Evolutionary conservation across 2,888 invertebrate genomes (phyloP).

Genomic region (Esperia sulphurella): DNA sequence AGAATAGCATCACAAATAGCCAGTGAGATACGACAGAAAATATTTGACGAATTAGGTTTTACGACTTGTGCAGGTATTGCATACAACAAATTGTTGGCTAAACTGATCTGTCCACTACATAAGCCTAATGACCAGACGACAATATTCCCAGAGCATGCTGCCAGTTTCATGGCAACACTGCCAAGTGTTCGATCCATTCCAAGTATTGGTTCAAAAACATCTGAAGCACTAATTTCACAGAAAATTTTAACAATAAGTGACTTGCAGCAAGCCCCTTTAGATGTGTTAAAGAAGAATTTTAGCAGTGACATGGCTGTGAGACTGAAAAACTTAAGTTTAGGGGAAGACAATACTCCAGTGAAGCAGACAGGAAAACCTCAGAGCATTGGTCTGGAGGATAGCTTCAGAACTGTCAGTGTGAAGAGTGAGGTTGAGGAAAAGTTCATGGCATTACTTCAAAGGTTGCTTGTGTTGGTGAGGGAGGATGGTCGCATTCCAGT

Average conservation of each 20-base stretch:
- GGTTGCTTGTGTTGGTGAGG: conserved; percentile 84
- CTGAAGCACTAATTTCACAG: conserved; percentile 81
- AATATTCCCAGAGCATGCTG: conserved; percentile 84
- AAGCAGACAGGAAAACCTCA: conserved; percentile 88
- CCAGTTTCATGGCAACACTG: conserved; percentile 82
- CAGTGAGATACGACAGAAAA: conserved; percentile 84
- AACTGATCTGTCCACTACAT: conserved; percentile 84
- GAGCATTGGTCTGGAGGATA: conserved; percentile 89
- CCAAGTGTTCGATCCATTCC: conserved; percentile 82
- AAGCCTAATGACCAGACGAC: conserved; percentile 92
- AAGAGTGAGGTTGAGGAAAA: conserved; percentile 87
- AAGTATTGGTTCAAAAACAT: conserved; percentile 87
- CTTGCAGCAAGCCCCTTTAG: conserved; percentile 80
- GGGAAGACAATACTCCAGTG: conserved; percentile 86
- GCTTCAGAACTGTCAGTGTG: conserved; percentile 85
- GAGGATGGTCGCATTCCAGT: conserved; percentile 90
- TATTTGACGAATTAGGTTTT: conserved; percentile 83
- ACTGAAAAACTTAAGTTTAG: conserved; percentile 84
- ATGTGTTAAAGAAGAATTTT: conserved; percentile 81
- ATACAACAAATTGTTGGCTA: conserved; percentile 91
- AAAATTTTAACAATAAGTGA: conserved; percentile 84
- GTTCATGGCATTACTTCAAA: conserved; percentile 82
- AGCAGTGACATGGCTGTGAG: conserved; percentile 84
- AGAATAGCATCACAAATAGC: conserved; percentile 86
- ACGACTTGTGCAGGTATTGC: conserved; percentile 91